phyloP scores from a whole-genome alignment of 2,888 invertebrate species.

The Aleiodes leptofemur region DNA sequence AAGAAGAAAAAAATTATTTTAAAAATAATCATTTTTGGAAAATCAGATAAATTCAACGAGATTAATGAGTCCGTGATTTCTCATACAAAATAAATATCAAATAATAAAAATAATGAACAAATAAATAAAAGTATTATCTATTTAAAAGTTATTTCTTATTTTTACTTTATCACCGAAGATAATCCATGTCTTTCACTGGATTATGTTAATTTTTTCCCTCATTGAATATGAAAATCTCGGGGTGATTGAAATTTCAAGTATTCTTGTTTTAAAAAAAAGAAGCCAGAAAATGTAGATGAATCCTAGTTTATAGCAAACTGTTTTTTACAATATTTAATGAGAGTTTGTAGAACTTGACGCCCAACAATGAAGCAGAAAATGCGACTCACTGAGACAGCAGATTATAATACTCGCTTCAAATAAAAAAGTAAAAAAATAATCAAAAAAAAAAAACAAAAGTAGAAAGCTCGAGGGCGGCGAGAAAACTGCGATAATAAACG shows the following conservation, averaged over 20 bases:
- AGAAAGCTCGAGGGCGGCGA: slow-evolving; percentile 4
- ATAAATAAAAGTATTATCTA: no score
- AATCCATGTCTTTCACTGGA: background rate
- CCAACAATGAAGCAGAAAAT: slow-evolving; percentile 16
- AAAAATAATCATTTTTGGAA: no score
- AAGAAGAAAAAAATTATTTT: no score
- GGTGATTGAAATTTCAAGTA: slow-evolving; percentile 7
- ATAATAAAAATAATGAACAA: no score
- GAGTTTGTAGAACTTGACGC: slow-evolving; percentile 9
- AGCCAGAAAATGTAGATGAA: slow-evolving; percentile 10
- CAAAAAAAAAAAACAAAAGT: no score
- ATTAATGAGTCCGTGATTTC: no score
- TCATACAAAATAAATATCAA: no score
- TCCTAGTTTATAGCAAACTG: slow-evolving; percentile 8
- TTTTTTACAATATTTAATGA: slow-evolving; percentile 14
- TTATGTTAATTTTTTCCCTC: slow-evolving; percentile 3
- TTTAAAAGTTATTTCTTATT: no score
- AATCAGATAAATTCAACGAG: no score
- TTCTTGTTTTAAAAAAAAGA: background rate
- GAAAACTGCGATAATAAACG: slow-evolving; percentile 16
- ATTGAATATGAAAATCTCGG: background rate
- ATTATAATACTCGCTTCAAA: slow-evolving; percentile 11
- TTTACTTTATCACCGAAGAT: no score
- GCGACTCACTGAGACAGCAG: slow-evolving; percentile 24
- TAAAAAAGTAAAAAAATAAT: no score